Conservation (phyloP, 64 coral and sea anemone genomes). For the Porites lutea region DNA sequence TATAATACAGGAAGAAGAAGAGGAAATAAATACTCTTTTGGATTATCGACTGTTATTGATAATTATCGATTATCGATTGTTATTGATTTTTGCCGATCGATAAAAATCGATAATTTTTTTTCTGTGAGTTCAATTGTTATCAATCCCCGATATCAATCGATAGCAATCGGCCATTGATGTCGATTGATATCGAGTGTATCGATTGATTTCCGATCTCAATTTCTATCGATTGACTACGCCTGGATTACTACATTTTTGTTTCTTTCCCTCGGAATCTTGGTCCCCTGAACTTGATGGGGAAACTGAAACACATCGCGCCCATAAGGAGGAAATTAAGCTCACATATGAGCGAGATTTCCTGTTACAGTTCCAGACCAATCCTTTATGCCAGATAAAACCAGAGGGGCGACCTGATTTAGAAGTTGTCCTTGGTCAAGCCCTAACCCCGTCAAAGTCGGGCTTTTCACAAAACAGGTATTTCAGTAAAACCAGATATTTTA, state of each 20-base stretch:
- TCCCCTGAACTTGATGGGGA: constrained; percentile 41
- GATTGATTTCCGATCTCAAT: too few relatives aligned
- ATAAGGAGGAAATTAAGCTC: constrained; percentile 47
- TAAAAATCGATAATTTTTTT: too few relatives aligned
- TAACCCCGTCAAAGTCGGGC: constrained; percentile 47
- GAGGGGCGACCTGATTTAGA: constrained; percentile 90
- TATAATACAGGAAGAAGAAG: too few relatives aligned
- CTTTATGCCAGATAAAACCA: constrained; percentile 82
- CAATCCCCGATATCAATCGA: too few relatives aligned
- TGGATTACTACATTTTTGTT: neutral
- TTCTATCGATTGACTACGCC: too few relatives aligned
- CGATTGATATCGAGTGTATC: too few relatives aligned
- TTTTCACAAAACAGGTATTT: constrained; percentile 17
- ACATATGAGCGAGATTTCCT: constrained; percentile 86
- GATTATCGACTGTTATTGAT: too few relatives aligned
- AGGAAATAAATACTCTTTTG: too few relatives aligned
- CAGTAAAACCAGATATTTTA: neutral
- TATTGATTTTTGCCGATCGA: too few relatives aligned
- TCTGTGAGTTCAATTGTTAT: too few relatives aligned
- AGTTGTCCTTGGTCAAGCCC: constrained; percentile 77
- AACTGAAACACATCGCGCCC: neutral
- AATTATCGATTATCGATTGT: too few relatives aligned
- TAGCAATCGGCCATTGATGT: too few relatives aligned
- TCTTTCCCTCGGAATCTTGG: neutral
- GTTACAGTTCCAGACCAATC: constrained; percentile 82